Percentiles rank a stretch among this genome's conserved stretches.
These are phyloP conservation scores for Norana najaformis DNA, from an alignment of 2,888 invertebrate genomes.

Conservation along the genomic window DNA sequence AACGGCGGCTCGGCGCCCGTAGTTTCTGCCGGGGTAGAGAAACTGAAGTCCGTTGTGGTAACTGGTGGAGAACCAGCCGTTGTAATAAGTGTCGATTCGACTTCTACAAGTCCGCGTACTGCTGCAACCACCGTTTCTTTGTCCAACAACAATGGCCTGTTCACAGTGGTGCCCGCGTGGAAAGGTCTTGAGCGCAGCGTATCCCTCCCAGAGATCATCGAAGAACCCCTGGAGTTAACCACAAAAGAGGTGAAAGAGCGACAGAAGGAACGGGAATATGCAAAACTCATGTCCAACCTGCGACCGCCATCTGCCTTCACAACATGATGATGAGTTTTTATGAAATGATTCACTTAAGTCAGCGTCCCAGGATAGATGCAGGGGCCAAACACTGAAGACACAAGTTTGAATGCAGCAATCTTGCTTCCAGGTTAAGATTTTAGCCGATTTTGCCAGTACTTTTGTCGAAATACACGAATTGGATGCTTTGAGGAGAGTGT, in stretches of 20 bases:
- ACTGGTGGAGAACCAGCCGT: background rate
- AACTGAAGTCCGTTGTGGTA: background rate
- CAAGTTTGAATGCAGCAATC: too few relatives aligned
- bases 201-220: background rate
- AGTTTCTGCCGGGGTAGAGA: background rate
- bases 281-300: background rate
- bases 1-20: background rate
- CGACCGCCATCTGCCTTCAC: slow-evolving; percentile 15
- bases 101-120: background rate
- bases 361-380: too few relatives aligned
- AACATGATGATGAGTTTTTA: background rate
- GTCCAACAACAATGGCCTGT: background rate
- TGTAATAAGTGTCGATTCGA: background rate
- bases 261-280: slow-evolving; percentile 21
- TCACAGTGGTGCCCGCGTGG: background rate
- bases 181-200: background rate
- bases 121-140: background rate
- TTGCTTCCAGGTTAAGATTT: too few relatives aligned
- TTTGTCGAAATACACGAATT: background rate
- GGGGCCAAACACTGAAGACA: too few relatives aligned
- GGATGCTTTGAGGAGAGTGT: background rate
- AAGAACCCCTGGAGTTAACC: slow-evolving; percentile 31
- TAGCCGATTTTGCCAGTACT: too few relatives aligned
- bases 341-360: too few relatives aligned
- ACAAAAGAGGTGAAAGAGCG: slow-evolving; percentile 26